phyloP scores from a whole-genome alignment of 2,113 vertebrate genomes.

The Cyprinodon brontotheroides region DNA sequence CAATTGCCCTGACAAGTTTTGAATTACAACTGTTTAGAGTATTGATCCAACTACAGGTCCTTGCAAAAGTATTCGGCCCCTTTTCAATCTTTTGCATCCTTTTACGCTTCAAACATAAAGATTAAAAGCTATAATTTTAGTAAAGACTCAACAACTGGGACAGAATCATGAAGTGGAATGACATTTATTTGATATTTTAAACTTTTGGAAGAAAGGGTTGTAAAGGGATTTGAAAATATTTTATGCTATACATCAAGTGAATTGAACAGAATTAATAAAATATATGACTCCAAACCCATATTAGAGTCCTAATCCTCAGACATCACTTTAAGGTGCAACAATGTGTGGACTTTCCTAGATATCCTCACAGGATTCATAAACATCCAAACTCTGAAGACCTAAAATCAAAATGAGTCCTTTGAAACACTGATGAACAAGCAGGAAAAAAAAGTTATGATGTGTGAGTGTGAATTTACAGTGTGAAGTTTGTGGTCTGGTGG shows the following conservation, averaged over 20 bases:
- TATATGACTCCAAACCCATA: not conserved
- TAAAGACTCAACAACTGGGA: no score
- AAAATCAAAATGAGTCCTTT: conserved; percentile 15
- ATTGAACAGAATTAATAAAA: not conserved
- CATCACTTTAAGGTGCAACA: conserved; percentile 16
- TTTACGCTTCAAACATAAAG: no score
- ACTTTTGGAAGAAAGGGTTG: no score
- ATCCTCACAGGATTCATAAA: conserved; percentile 19
- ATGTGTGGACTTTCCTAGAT: conserved; percentile 13
- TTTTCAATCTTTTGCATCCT: no score
- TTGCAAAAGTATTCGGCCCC: no score
- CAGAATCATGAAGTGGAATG: no score
- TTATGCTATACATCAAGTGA: not conserved
- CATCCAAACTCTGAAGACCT: not conserved
- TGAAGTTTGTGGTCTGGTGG: conserved; percentile 58
- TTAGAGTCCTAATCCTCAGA: not conserved
- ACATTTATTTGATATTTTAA: no score
- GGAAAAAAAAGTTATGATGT: conserved; percentile 36
- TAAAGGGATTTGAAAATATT: no score
- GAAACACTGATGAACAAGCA: conserved; percentile 4
- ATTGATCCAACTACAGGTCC: no score
- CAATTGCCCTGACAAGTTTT: no score
- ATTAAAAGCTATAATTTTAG: no score
- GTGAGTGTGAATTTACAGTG: conserved; percentile 61
- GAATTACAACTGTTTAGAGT: no score